phyloP scores from a whole-genome alignment of 2,888 invertebrate genomes.

The Andrena camellia region DNA sequence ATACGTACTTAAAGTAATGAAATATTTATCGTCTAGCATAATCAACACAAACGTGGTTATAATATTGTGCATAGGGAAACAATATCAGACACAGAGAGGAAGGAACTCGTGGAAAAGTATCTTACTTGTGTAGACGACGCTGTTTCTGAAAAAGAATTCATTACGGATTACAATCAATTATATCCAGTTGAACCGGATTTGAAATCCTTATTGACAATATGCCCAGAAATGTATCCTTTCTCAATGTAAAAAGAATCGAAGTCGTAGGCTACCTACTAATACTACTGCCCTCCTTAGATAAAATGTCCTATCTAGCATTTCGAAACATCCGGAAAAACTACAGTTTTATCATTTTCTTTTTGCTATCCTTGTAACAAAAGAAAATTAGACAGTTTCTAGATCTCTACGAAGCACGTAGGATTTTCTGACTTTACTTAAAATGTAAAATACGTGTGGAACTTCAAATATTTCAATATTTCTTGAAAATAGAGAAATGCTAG shows the following conservation, averaged over 20 bases:
- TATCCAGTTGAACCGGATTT: conserved; percentile 90
- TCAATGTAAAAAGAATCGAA: background rate
- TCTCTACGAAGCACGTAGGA: no score
- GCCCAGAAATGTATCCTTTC: conserved; percentile 90
- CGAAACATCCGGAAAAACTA: no score
- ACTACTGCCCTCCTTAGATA: no score
- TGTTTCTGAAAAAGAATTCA: conserved; percentile 87
- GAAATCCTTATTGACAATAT: conserved; percentile 88
- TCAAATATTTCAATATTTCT: no score
- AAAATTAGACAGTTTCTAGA: no score
- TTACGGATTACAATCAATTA: conserved; percentile 89
- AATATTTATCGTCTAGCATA: conserved; percentile 8
- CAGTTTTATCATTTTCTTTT: no score
- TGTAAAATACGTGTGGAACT: no score
- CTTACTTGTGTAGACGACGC: conserved; percentile 86
- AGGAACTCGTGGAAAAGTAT: conserved; percentile 83
- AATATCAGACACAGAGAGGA: conserved; percentile 75
- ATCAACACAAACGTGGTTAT: conserved; percentile 24
- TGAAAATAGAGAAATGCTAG: no score
- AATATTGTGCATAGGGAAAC: conserved; percentile 64
- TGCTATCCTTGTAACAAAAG: no score
- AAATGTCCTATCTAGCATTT: no score
- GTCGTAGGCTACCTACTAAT: background rate
- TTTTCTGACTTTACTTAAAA: no score
- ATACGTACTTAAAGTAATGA: conserved; percentile 19